Evolutionary conservation across 2,113 vertebrate genomes (phyloP).

Genomic region (Rhagologus leucostigma): DNA sequence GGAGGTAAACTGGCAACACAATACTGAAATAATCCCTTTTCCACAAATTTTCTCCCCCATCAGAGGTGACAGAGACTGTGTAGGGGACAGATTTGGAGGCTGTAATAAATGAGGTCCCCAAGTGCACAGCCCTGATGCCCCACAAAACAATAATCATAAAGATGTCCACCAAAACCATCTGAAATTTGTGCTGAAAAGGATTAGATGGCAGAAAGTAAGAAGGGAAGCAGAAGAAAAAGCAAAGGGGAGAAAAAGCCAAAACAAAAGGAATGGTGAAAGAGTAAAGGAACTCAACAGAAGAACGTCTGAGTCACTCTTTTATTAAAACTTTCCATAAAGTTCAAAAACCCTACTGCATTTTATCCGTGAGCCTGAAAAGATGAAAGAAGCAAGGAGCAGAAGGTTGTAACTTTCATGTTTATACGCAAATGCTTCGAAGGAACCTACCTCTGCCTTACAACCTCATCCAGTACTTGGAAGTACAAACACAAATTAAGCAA

Average conservation of each 20-base stretch:
- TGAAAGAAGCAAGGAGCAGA: slow-evolving; percentile 33
- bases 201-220: neutral
- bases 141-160: neutral
- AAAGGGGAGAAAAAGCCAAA: neutral
- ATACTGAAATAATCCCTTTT: neutral
- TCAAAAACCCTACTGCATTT: slow-evolving; percentile 17
- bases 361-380: slow-evolving; percentile 42
- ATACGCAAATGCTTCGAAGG: slow-evolving; percentile 39
- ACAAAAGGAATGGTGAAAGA: neutral
- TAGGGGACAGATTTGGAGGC: neutral
- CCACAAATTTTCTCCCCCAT: neutral
- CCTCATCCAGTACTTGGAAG: slow-evolving; percentile 38
- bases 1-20: neutral
- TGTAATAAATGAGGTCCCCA: neutral
- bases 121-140: neutral
- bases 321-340: slow-evolving; percentile 24
- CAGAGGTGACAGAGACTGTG: neutral
- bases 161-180: neutral
- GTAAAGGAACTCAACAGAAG: neutral
- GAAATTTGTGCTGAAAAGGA: neutral
- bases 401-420: slow-evolving; percentile 63
- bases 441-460: slow-evolving; percentile 3
- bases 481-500: slow-evolving; percentile 50
- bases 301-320: slow-evolving; percentile 9
- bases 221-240: neutral